Base-by-base conservation (phyloP, 2,797 vertebrate species). In the Notolepis coatsorum region DNA sequence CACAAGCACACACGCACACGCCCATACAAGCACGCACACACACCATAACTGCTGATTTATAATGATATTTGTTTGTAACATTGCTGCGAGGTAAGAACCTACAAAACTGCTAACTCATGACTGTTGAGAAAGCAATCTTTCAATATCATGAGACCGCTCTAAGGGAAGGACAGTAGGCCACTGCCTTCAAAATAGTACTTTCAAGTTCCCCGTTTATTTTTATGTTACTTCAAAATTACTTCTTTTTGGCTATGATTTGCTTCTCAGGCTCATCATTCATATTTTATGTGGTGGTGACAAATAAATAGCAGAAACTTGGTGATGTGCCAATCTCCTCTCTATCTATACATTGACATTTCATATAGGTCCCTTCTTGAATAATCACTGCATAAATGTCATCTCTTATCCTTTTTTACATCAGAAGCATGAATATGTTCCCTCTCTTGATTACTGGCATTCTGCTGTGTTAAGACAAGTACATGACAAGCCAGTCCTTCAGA, bases 61-160 rank as follows among this genome's bases (percentile, higher is more conserved):
- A 60, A 61, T 43, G 59, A 80, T 71, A 73, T 59, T 84, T 85
- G 68, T 84, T n/a, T 64, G 50, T 64, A 28, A 71, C 61, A 49
- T 73, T 25, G 73, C 80, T 85, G 47, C 43, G 25, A 84, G 83
- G 65, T 54, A 81, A 17, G 23, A 35, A 18, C 3, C 18, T 9
- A 55, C 81, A 80, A 84, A 87, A 80, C 82, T 75, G 74, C 68
- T 59, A 87, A 81, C 88, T 83, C 85, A 90, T 90, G 90, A 91
- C 84, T 75, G 46, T 57, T 72, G 55, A 71, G 49, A 80, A 28
- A 49, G 56, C 71, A 74, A 39, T 66, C 65, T 80, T 33, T 80
- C 56, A 61, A 65, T 64, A 86, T 90, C 90, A 91, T 89, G 88
- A 91, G 86, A 73, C 24, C 0, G 67, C 88, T 86, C 20, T 8